Evolutionary conservation across 2,888 invertebrate genomes (phyloP).

Genomic region (Melanargia galathea): DNA sequence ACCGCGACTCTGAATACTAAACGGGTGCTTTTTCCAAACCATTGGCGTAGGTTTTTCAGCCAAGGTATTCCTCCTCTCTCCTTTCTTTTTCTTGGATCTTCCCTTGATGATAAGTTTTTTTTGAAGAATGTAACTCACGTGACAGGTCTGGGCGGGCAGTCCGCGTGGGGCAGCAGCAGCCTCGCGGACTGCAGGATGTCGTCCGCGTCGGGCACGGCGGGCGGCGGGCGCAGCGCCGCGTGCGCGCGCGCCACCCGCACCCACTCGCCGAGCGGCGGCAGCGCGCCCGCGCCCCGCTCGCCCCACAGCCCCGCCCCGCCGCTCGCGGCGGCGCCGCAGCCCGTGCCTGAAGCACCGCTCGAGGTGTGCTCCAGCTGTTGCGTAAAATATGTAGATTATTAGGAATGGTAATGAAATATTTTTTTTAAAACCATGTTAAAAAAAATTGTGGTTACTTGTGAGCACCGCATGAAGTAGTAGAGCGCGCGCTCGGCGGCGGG

Average conservation of each 20-base stretch:
- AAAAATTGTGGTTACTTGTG: constrained; percentile 80
- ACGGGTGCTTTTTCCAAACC: no score
- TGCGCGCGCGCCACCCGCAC: constrained; percentile 91
- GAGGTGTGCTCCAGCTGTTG: constrained; percentile 77
- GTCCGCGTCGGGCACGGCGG: constrained; percentile 91
- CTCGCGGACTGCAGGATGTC: constrained; percentile 95
- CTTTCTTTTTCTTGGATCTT: no score
- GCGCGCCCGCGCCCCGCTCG: constrained; percentile 92
- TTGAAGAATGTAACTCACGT: constrained; percentile 79
- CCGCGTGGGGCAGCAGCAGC: constrained; percentile 92
- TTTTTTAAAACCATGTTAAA: no score
- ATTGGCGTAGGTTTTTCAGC: no score
- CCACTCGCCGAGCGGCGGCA: constrained; percentile 96
- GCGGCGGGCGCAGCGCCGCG: constrained; percentile 89
- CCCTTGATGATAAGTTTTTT: no score
- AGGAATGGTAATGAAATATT: no score
- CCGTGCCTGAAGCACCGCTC: constrained; percentile 49
- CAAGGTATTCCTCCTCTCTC: no score
- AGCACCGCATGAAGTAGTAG: constrained; percentile 96
- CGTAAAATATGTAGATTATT: background rate
- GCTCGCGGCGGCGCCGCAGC: constrained; percentile 49
- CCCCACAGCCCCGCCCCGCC: constrained; percentile 86
- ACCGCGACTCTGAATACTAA: no score
- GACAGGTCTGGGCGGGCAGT: constrained; percentile 91
- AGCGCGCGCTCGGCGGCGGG: constrained; percentile 89